Conservation (phyloP, 1,140 invertebrate species). For the Bombus consobrinus region DNA sequence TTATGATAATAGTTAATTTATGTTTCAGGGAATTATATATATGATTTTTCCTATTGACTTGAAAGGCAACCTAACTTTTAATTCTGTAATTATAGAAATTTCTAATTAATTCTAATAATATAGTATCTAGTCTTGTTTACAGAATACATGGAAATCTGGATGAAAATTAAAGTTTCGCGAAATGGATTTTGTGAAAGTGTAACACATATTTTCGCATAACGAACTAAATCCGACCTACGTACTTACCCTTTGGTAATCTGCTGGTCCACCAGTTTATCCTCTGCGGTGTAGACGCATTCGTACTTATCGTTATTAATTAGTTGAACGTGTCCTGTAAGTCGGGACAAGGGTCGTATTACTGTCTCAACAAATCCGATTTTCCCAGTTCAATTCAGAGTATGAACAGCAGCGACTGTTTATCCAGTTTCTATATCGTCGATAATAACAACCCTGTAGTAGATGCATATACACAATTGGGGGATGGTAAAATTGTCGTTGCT, state of each 20-base stretch:
- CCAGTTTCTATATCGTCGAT: conserved; percentile 48
- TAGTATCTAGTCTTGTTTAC: background rate
- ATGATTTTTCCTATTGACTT: too few relatives aligned
- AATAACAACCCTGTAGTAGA: background rate
- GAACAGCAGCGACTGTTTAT: conserved; percentile 53
- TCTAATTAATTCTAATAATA: background rate
- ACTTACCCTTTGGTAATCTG: conserved; percentile 59
- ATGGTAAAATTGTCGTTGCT: background rate
- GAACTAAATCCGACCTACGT: conserved; percentile 49
- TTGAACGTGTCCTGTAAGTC: conserved; percentile 58
- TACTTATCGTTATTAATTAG: conserved; percentile 79
- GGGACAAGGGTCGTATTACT: conserved; percentile 70
- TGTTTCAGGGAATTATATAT: too few relatives aligned
- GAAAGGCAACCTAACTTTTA: too few relatives aligned
- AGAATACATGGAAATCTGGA: background rate
- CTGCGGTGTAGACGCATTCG: conserved; percentile 77
- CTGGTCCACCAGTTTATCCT: conserved; percentile 71
- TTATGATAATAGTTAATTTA: too few relatives aligned
- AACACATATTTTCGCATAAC: conserved; percentile 62
- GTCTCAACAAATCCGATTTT: conserved; percentile 70
- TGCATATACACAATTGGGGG: background rate
- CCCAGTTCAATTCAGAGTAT: conserved; percentile 45
- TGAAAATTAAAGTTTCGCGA: conserved; percentile 5
- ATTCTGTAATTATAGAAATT: too few relatives aligned
- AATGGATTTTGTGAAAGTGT: conserved; percentile 10